A percentile compares a stretch with the other conserved stretches of the same genome.
Conservation (phyloP, 2,888 invertebrate species). For the Pseudococcus viburni region DNA sequence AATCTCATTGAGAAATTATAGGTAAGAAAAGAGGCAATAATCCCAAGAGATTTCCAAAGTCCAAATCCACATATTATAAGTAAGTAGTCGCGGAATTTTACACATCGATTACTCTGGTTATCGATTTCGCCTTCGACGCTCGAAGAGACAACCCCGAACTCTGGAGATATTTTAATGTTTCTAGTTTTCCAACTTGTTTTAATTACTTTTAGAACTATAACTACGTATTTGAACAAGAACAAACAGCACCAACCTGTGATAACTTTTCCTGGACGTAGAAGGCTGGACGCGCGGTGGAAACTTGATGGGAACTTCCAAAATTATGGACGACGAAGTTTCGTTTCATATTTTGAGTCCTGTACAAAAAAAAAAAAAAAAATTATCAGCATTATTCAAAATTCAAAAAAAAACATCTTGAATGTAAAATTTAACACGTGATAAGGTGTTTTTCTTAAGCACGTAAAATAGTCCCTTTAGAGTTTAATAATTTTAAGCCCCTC, state of each 20-base stretch:
- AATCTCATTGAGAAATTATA: neutral
- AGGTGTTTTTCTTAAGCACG: too few relatives aligned
- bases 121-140: neutral
- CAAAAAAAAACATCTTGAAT: too few relatives aligned
- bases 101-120: neutral
- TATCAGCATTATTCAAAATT: neutral
- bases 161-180: neutral
- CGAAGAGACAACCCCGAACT: neutral
- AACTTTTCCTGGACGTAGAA: neutral
- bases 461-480: too few relatives aligned
- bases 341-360: neutral
- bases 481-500: too few relatives aligned
- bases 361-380: neutral
- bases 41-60: neutral
- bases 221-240: conserved; percentile 33
- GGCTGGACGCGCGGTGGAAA: neutral
- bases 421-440: too few relatives aligned
- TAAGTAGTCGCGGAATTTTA: neutral
- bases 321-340: neutral
- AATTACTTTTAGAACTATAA: neutral
- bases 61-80: neutral
- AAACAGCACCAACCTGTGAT: neutral
- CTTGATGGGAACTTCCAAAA: neutral
- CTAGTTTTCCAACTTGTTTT: neutral
- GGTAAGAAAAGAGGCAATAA: neutral